Base-by-base conservation (phyloP, 2,888 invertebrate genomes). In the Scaptomyza polygonia region DNA sequence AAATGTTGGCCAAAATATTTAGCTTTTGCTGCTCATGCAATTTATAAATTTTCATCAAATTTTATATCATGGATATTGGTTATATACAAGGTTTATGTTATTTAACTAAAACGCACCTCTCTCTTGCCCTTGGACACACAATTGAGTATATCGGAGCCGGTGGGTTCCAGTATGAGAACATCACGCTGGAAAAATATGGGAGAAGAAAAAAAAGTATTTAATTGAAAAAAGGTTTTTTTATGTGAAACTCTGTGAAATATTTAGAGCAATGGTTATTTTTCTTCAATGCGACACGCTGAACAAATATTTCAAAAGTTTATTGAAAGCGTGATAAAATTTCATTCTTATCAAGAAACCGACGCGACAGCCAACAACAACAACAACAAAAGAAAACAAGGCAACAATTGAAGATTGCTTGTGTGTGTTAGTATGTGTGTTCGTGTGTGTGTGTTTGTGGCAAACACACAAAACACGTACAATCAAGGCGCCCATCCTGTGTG, bases 71-170 rank as follows among this genome's bases (percentile, higher is more conserved):
- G 61, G 36, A 36, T 34, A 43, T 53, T 7, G 29, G 9, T 29
- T 9, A 5, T 36, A 36, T 5, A 40, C 7, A 21, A 34, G 5
- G 32, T 32, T 42, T n/a, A 14, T 45, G 34, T 29, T 43, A n/a
- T 12, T 8, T n/a, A 32, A 7, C 9, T 34, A 76, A 87, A 93
- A 92, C 49, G 49, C 34, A 97, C 97, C 96, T 97, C 97, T 72
- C 97, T 96, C 93, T 98, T 98, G 89, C 98, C 98, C 93, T 97
- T 97, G 65, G 97, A 97, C 73, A 97, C 97, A 91, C 98, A 98
- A 92, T 96, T 97, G 67, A 96, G 96, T 58, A 97, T 96, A 92
- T 97, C 97, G 36, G 91, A 91, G 51, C 91, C 92, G 89, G 96
- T 96, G 51, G 98, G 97, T 91, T 97, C 97, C 93, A 98, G 92